Evolutionary conservation across 1,140 invertebrate genomes (phyloP).

Genomic region (Lepidotrigona ventralis): DNA sequence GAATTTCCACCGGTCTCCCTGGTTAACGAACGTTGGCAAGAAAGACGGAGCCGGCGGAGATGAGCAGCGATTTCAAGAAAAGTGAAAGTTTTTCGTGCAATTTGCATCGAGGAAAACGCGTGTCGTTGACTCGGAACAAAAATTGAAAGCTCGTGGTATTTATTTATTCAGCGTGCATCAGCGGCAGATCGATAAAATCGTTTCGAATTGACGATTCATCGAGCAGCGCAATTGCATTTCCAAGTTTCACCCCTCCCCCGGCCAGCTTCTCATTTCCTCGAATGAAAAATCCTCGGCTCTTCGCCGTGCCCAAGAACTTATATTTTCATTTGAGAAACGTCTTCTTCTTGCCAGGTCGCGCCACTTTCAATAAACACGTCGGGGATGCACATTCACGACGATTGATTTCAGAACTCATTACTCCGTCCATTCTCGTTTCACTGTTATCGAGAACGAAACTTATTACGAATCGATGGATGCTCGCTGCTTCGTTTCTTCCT

Average conservation of each 20-base stretch:
- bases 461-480: constrained; percentile 1
- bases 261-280: not conserved
- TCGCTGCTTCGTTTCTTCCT: not conserved
- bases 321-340: not conserved
- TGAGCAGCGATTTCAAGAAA: constrained; percentile 17
- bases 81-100: constrained; percentile 10
- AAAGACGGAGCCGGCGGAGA: constrained; percentile 20
- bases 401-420: constrained; percentile 38
- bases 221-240: not conserved
- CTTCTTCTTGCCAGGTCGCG: not conserved
- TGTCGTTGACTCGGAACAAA: not conserved
- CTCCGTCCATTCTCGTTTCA: constrained; percentile 11
- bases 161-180: not conserved
- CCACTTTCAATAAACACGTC: constrained; percentile 7
- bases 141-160: not conserved
- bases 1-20: constrained; percentile 9
- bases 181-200: too few species aligned
- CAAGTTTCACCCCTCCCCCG: too few species aligned
- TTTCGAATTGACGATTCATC: not conserved
- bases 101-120: not conserved
- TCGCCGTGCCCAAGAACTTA: not conserved
- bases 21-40: constrained; percentile 30
- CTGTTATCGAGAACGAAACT: constrained; percentile 25
- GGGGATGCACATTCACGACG: constrained; percentile 4
- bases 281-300: not conserved